phyloP scores from a whole-genome alignment of 1,140 invertebrate genomes.

The Saccostrea echinata region DNA sequence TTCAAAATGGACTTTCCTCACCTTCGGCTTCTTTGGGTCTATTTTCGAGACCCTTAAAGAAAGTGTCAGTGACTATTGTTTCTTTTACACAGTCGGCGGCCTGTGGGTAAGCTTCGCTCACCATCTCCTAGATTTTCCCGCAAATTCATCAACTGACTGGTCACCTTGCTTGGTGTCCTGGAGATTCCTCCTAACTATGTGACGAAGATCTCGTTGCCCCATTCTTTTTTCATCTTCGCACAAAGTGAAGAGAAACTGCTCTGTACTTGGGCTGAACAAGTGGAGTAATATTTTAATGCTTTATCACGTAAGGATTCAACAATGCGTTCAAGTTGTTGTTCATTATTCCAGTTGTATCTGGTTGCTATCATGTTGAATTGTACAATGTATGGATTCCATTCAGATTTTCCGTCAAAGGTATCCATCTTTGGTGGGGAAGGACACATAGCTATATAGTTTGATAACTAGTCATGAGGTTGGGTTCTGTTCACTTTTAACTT shows the following conservation, averaged over 20 bases:
- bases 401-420: slow-evolving; percentile 36
- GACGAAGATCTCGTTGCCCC: slow-evolving; percentile 43
- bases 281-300: slow-evolving; percentile 43
- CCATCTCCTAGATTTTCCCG: slow-evolving; percentile 43
- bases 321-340: slow-evolving; percentile 19
- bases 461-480: background rate
- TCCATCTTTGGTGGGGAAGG: slow-evolving; percentile 28
- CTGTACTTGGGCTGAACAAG: background rate
- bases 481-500: too few relatives aligned
- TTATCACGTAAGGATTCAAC: slow-evolving; percentile 44
- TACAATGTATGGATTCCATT: slow-evolving; percentile 28
- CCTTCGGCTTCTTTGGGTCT: background rate
- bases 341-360: slow-evolving; percentile 10
- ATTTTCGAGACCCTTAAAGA: slow-evolving; percentile 37
- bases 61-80: slow-evolving; percentile 44
- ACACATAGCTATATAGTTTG: background rate
- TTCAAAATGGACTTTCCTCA: background rate
- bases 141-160: slow-evolving; percentile 46
- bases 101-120: slow-evolving; percentile 37
- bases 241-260: background rate
- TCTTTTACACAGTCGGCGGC: slow-evolving; percentile 26
- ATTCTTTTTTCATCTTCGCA: slow-evolving; percentile 42
- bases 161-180: slow-evolving; percentile 43
- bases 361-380: slow-evolving; percentile 22
- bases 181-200: slow-evolving; percentile 30